Evolutionary conservation across 2,888 invertebrate genomes (phyloP).

Genomic region (Hydraecia micacea): DNA sequence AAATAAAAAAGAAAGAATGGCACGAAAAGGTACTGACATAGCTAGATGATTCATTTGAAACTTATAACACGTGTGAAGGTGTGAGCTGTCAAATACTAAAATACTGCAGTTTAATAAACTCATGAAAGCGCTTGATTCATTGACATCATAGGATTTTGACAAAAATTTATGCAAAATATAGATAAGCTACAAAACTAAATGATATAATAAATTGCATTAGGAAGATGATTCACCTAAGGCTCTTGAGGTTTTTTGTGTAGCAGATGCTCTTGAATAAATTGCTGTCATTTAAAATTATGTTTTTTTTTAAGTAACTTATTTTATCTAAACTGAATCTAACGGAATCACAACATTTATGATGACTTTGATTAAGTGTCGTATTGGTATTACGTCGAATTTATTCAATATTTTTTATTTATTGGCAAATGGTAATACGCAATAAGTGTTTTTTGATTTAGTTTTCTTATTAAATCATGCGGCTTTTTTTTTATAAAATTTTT

Average conservation of each 20-base stretch:
- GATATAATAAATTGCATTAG: slow-evolving; percentile 32
- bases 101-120: slow-evolving; percentile 44
- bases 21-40: background rate
- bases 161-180: slow-evolving; percentile 31
- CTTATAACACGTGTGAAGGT: background rate
- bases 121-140: background rate
- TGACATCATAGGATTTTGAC: slow-evolving; percentile 30
- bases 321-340: slow-evolving; percentile 30
- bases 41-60: slow-evolving; percentile 16
- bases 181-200: slow-evolving; percentile 16
- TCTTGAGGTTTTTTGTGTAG: slow-evolving; percentile 1
- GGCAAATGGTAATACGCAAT: background rate
- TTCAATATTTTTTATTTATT: slow-evolving; percentile 18
- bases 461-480: background rate
- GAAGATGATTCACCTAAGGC: slow-evolving; percentile 39
- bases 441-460: background rate
- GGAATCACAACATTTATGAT: slow-evolving; percentile 30
- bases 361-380: slow-evolving; percentile 41
- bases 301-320: slow-evolving; percentile 24
- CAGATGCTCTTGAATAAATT: slow-evolving; percentile 17
- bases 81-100: background rate
- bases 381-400: slow-evolving; percentile 20
- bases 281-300: slow-evolving; percentile 16
- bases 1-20: background rate
- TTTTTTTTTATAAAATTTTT: too few relatives aligned